Evolutionary conservation across 2,797 vertebrate genomes (phyloP).

Genomic region (Coccyzus lansbergi): DNA sequence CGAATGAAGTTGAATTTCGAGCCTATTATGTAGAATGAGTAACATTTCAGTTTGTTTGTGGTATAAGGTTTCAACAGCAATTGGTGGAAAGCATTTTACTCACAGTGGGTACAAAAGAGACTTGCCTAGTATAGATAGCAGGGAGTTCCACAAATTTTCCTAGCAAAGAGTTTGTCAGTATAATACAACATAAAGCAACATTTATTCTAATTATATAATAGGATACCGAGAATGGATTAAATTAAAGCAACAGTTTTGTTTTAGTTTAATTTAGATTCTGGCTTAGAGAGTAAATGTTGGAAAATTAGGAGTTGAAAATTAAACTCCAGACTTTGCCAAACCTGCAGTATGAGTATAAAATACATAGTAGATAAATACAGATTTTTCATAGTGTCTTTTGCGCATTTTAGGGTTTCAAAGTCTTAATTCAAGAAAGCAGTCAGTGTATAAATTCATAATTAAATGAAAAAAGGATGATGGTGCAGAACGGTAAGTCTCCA

Average conservation of each 20-base stretch:
- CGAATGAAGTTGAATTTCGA: background rate
- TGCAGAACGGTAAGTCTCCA: background rate
- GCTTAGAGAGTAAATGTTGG: background rate
- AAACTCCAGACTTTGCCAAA: background rate
- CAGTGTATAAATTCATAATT: background rate
- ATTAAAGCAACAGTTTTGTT: background rate
- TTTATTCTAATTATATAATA: constrained; percentile 30
- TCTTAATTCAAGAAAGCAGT: background rate
- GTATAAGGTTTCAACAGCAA: background rate
- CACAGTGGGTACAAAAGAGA: background rate
- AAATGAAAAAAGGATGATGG: background rate
- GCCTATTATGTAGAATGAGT: background rate
- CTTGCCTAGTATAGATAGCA: background rate
- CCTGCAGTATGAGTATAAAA: background rate
- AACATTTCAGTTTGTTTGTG: background rate
- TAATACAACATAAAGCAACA: background rate
- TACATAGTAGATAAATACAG: background rate
- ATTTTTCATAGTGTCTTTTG: background rate
- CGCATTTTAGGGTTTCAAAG: background rate
- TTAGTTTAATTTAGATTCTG: constrained; percentile 43
- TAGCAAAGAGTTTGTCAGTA: background rate
- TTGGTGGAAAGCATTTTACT: background rate
- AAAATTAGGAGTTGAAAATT: background rate
- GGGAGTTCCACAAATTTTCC: background rate
- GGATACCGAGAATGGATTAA: background rate